A percentile compares a stretch with the other conserved stretches of the same genome.
phyloP scores from a whole-genome alignment of 2,888 invertebrate species.

The Drosophila mayaguana region DNA sequence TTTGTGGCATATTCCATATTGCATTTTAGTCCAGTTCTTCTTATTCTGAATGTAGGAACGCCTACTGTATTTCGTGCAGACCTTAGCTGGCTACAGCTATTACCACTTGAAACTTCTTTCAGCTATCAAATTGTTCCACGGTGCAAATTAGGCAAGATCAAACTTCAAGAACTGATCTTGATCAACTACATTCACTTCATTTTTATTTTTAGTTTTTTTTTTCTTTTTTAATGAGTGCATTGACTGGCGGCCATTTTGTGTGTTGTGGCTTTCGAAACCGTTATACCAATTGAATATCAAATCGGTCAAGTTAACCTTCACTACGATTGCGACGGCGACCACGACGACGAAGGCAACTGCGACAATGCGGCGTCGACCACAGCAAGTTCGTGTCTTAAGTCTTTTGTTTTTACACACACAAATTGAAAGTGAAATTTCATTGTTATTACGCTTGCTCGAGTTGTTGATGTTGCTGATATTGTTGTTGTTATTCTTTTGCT shows the following conservation, averaged over 20 bases:
- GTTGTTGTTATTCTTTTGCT: slow-evolving; percentile 52
- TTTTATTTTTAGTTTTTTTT: not conserved
- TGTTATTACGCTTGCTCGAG: slow-evolving; percentile 49
- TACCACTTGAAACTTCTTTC: not conserved
- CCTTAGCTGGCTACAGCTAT: not conserved
- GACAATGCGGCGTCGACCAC: slow-evolving; percentile 17
- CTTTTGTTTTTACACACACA: slow-evolving; percentile 67
- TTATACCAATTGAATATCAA: slow-evolving; percentile 75
- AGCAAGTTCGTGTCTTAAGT: slow-evolving; percentile 75
- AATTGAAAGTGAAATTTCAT: slow-evolving; percentile 79
- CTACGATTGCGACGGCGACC: slow-evolving; percentile 31
- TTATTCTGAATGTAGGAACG: not conserved
- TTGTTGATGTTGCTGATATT: slow-evolving; percentile 27
- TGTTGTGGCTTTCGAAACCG: slow-evolving; percentile 69
- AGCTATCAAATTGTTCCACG: not conserved
- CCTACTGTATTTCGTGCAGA: not conserved
- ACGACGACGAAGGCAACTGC: not conserved
- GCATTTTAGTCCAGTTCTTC: too few species aligned
- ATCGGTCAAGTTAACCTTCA: slow-evolving; percentile 71
- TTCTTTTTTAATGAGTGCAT: slow-evolving; percentile 53
- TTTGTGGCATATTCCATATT: too few species aligned
- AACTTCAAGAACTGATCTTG: slow-evolving; percentile 46
- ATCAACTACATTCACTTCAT: not conserved
- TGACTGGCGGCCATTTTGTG: slow-evolving; percentile 64
- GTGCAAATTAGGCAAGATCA: not conserved